phyloP scores from a whole-genome alignment of 1,140 invertebrate species.

The Patella vulgata region DNA sequence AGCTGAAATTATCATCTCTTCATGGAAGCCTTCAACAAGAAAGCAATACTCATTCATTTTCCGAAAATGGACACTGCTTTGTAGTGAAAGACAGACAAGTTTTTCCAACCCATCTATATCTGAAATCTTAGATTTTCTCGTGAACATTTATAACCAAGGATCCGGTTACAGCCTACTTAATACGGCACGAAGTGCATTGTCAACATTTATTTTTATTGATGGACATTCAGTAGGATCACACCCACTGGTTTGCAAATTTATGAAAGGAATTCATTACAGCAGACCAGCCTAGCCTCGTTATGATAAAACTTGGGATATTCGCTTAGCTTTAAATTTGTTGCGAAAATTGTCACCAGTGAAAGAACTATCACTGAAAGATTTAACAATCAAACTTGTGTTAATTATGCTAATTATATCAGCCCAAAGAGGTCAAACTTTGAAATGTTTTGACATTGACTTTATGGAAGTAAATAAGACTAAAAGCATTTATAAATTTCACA shows the following conservation, averaged over 20 bases:
- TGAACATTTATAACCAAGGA: slow-evolving; percentile 9
- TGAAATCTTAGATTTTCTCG: slow-evolving; percentile 7
- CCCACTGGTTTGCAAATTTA: slow-evolving; percentile 16
- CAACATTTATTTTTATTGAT: slow-evolving; percentile 1
- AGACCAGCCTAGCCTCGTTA: slow-evolving; percentile 20
- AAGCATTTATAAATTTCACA: background rate
- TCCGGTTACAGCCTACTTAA: slow-evolving; percentile 9
- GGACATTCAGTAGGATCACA: slow-evolving; percentile 4
- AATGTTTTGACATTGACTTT: slow-evolving; percentile 21
- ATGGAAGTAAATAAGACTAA: slow-evolving; percentile 1
- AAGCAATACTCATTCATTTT: slow-evolving; percentile 18
- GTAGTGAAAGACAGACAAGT: slow-evolving; percentile 13
- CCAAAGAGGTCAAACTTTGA: slow-evolving; percentile 16
- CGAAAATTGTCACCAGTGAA: slow-evolving; percentile 5
- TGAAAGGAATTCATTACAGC: slow-evolving; percentile 13
- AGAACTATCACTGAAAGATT: background rate
- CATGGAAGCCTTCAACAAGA: slow-evolving; percentile 20
- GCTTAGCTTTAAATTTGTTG: slow-evolving; percentile 9
- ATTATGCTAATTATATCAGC: slow-evolving; percentile 15
- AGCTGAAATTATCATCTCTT: slow-evolving; percentile 8
- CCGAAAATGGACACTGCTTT: slow-evolving; percentile 14
- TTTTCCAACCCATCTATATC: slow-evolving; percentile 9
- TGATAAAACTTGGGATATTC: slow-evolving; percentile 18
- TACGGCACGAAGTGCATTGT: slow-evolving; percentile 8
- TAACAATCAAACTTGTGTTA: background rate